A percentile compares a stretch with the other conserved stretches of the same genome.
These are phyloP conservation scores for Carassius gibelio DNA, from an alignment of 2,113 vertebrate species.

Conservation along the genomic window DNA sequence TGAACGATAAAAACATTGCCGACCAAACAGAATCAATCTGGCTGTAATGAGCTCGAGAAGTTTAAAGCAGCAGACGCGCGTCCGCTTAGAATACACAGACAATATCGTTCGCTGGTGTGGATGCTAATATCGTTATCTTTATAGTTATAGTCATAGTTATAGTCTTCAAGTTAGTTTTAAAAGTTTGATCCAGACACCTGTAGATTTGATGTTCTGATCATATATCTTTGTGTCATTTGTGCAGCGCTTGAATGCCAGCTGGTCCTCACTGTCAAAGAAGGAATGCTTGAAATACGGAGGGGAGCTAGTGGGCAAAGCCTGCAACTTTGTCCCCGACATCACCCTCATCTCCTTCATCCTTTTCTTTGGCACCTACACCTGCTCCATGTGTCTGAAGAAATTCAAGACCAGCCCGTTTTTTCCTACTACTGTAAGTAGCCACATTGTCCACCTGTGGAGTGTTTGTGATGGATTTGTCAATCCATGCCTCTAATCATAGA, in stretches of 20 bases:
- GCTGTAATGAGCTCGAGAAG: too few relatives aligned
- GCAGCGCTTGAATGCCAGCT: slow-evolving; percentile 78
- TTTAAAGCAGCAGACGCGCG: too few relatives aligned
- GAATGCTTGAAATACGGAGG: slow-evolving; percentile 88
- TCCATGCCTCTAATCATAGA: background rate
- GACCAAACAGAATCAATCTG: too few relatives aligned
- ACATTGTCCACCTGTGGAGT: background rate
- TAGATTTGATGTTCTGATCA: background rate
- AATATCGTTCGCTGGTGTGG: too few relatives aligned
- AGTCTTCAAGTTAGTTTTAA: too few relatives aligned
- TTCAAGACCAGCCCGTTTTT: slow-evolving; percentile 97
- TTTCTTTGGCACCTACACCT: slow-evolving; percentile 96
- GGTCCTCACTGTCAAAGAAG: slow-evolving; percentile 83
- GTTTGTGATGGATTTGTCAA: background rate
- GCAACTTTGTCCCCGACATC: slow-evolving; percentile 89
- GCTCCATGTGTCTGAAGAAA: slow-evolving; percentile 96
- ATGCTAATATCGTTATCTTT: too few relatives aligned
- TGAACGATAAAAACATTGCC: too few relatives aligned
- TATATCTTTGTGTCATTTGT: slow-evolving; percentile 9
- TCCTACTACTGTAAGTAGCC: slow-evolving; percentile 88
- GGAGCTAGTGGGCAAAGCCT: slow-evolving; percentile 83
- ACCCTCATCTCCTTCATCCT: slow-evolving; percentile 97
- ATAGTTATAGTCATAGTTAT: too few relatives aligned
- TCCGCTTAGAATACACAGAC: too few relatives aligned
- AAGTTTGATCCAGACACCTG: background rate